Conservation (phyloP, 1,140 invertebrate genomes). For the Penaeus japonicus region DNA sequence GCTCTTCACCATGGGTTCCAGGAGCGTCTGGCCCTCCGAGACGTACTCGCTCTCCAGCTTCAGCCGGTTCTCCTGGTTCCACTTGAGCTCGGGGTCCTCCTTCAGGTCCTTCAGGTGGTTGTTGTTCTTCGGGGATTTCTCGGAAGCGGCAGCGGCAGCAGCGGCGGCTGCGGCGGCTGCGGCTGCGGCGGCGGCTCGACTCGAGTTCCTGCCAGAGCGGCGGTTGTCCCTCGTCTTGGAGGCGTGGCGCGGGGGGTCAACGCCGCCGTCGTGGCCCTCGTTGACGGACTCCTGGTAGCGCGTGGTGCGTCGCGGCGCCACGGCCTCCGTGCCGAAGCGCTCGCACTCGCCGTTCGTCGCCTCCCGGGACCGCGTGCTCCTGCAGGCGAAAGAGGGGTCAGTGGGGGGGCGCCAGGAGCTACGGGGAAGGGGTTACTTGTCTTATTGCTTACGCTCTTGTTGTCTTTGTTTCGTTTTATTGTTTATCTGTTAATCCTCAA, state of each 20-base stretch:
- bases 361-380: conserved; percentile 10
- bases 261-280: not conserved
- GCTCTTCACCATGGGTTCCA: not conserved
- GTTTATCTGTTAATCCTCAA: too few relatives aligned
- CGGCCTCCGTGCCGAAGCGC: not conserved
- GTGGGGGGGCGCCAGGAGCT: not conserved
- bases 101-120: conserved; percentile 38
- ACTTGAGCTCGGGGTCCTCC: conserved; percentile 25
- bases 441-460: too few relatives aligned
- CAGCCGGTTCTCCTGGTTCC: conserved; percentile 36
- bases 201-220: conserved; percentile 16
- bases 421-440: not conserved
- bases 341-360: conserved; percentile 34
- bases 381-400: not conserved
- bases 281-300: conserved; percentile 3
- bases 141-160: not conserved
- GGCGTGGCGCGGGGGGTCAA: not conserved
- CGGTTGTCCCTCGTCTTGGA: conserved; percentile 24
- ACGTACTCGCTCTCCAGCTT: not conserved
- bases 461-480: too few relatives aligned
- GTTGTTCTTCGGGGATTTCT: conserved; percentile 41
- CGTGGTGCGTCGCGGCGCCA: conserved; percentile 6
- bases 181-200: not conserved
- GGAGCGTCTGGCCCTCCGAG: not conserved
- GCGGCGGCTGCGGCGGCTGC: too few relatives aligned